phyloP scores from a whole-genome alignment of 2,888 invertebrate genomes.

The Mayetiola destructor region DNA sequence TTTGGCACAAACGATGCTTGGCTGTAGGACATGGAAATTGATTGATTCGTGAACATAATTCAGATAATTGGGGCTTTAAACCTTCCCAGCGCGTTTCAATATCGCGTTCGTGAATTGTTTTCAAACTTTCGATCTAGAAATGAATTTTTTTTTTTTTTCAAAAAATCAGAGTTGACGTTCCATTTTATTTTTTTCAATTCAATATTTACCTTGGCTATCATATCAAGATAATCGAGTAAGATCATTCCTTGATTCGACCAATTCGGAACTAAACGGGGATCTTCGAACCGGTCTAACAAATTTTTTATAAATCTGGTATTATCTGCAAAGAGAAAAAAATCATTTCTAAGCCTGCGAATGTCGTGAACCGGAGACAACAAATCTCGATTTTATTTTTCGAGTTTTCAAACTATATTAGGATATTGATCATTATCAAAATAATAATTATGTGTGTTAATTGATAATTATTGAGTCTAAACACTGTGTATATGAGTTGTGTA shows the following conservation, averaged over 20 bases:
- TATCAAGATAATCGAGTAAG: constrained; percentile 53
- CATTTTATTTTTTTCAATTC: background rate
- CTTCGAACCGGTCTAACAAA: constrained; percentile 45
- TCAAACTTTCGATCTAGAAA: constrained; percentile 29
- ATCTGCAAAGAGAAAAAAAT: constrained; percentile 38
- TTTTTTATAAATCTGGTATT: constrained; percentile 48
- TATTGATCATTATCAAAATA: background rate
- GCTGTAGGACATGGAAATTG: constrained; percentile 34
- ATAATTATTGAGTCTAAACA: too few species aligned
- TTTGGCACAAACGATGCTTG: constrained; percentile 35
- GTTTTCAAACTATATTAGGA: too few species aligned
- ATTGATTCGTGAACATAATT: constrained; percentile 33
- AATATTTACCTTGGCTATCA: constrained; percentile 43
- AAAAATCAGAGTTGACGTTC: background rate
- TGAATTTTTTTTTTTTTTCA: background rate
- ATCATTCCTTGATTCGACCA: constrained; percentile 62
- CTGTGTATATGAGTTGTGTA: too few species aligned
- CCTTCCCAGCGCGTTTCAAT: constrained; percentile 34
- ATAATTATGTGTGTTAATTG: background rate
- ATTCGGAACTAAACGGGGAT: constrained; percentile 45
- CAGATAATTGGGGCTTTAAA: constrained; percentile 32
- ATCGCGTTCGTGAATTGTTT: constrained; percentile 29
- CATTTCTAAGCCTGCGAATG: constrained; percentile 24
- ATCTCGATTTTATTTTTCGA: too few species aligned
- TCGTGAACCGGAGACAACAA: constrained; percentile 14